Percentiles rank a stretch among this genome's conserved stretches.
Evolutionary conservation across 2,797 vertebrate genomes (phyloP).

Genomic region (Pachyuromys duprasi): DNA sequence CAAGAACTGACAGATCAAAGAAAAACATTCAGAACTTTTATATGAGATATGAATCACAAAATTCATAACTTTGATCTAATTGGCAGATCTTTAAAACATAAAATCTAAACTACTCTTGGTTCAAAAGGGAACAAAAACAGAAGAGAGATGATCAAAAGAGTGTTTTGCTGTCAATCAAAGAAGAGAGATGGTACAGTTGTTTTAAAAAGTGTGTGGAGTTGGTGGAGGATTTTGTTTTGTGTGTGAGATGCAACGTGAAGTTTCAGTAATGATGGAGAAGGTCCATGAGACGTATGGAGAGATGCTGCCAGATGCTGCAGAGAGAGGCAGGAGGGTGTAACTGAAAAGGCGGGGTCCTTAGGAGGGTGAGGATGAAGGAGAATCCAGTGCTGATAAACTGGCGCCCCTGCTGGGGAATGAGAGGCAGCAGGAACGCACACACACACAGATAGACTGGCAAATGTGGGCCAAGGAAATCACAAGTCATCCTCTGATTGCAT

Average conservation of each 20-base stretch:
- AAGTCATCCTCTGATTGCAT: background rate
- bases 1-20: background rate
- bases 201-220: background rate
- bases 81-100: background rate
- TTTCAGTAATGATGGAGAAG: background rate
- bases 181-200: background rate
- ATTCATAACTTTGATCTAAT: conserved; percentile 46
- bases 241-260: background rate
- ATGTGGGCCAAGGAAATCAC: background rate
- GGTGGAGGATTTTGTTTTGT: background rate
- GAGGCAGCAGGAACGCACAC: background rate
- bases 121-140: conserved; percentile 1
- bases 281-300: background rate
- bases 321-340: background rate
- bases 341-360: background rate
- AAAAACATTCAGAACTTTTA: background rate
- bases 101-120: conserved; percentile 29
- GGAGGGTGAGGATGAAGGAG: background rate
- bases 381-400: background rate
- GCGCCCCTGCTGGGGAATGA: background rate
- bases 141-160: background rate
- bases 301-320: too few species aligned
- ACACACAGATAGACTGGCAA: background rate
- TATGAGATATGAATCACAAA: background rate
- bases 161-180: background rate